A percentile compares a stretch with the other conserved stretches of the same genome.
Evolutionary conservation across 2,888 invertebrate species (phyloP).

Genomic region (Oscheius sp.): DNA sequence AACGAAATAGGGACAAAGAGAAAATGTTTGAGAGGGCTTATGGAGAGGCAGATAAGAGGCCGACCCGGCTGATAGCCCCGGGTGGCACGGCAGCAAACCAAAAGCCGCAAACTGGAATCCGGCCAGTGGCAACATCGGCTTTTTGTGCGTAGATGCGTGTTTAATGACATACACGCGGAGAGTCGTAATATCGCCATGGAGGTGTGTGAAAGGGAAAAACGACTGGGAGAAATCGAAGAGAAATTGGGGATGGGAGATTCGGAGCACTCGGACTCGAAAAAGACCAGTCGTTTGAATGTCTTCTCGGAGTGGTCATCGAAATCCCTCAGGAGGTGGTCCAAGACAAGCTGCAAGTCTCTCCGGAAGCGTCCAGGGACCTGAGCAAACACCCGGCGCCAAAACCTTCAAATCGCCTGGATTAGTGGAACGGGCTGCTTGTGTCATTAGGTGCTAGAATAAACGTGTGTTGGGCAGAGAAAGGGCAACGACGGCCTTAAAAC

Average conservation of each 20-base stretch:
- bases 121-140: slow-evolving; percentile 30
- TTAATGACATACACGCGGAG: slow-evolving; percentile 27
- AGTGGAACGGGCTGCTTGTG: neutral
- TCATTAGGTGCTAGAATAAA: neutral
- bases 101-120: slow-evolving; percentile 28
- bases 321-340: slow-evolving; percentile 19
- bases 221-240: slow-evolving; percentile 11
- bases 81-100: slow-evolving; percentile 13
- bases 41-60: neutral
- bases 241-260: neutral
- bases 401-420: slow-evolving; percentile 27
- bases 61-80: slow-evolving; percentile 21
- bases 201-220: slow-evolving; percentile 5
- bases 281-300: too few species aligned
- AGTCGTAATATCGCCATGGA: slow-evolving; percentile 26
- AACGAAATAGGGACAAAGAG: neutral
- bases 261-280: too few species aligned
- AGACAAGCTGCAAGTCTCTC: neutral
- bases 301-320: slow-evolving; percentile 8
- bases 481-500: slow-evolving; percentile 19
- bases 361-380: slow-evolving; percentile 26
- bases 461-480: neutral
- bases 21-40: neutral
- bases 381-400: slow-evolving; percentile 33
- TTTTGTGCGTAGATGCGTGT: slow-evolving; percentile 15